phyloP scores from a whole-genome alignment of 2,113 vertebrate genomes.

The Xiphophorus hellerii region DNA sequence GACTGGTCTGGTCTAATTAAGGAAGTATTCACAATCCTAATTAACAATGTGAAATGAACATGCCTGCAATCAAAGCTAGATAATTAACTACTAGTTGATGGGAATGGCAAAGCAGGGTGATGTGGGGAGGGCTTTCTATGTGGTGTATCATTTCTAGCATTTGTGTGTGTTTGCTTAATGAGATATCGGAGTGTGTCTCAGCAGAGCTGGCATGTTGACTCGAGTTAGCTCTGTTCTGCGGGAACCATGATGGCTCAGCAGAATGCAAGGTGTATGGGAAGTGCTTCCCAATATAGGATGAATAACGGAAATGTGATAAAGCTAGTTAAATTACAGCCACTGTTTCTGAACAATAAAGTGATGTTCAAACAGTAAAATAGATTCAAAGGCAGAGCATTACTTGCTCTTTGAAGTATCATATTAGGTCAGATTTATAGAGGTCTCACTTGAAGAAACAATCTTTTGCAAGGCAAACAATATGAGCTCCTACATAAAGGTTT shows the following conservation, averaged over 20 bases:
- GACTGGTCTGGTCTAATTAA: slow-evolving; percentile 75
- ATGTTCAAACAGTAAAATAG: too few relatives aligned
- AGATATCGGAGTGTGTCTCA: slow-evolving; percentile 62
- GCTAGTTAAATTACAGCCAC: neutral
- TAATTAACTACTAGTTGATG: slow-evolving; percentile 74
- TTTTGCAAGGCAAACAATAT: neutral
- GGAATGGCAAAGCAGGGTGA: slow-evolving; percentile 7
- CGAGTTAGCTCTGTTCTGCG: slow-evolving; percentile 66
- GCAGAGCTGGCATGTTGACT: slow-evolving; percentile 69
- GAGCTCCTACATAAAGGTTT: too few relatives aligned
- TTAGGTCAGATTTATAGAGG: too few relatives aligned
- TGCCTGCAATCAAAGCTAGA: slow-evolving; percentile 75
- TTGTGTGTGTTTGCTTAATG: slow-evolving; percentile 56
- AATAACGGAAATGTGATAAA: slow-evolving; percentile 14
- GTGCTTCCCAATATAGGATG: slow-evolving; percentile 28
- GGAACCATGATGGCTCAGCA: slow-evolving; percentile 63
- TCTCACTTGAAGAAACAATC: too few relatives aligned
- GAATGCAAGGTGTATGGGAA: slow-evolving; percentile 39
- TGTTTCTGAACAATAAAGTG: too few relatives aligned
- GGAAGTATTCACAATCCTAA: slow-evolving; percentile 77
- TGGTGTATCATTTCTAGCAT: slow-evolving; percentile 30
- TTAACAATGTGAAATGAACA: slow-evolving; percentile 79
- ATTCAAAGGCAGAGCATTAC: too few relatives aligned
- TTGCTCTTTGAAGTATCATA: too few relatives aligned
- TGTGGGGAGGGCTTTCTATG: slow-evolving; percentile 8